These are phyloP conservation scores for Ophraella communa DNA, from an alignment of 2,888 invertebrate species.

Conservation along the genomic window DNA sequence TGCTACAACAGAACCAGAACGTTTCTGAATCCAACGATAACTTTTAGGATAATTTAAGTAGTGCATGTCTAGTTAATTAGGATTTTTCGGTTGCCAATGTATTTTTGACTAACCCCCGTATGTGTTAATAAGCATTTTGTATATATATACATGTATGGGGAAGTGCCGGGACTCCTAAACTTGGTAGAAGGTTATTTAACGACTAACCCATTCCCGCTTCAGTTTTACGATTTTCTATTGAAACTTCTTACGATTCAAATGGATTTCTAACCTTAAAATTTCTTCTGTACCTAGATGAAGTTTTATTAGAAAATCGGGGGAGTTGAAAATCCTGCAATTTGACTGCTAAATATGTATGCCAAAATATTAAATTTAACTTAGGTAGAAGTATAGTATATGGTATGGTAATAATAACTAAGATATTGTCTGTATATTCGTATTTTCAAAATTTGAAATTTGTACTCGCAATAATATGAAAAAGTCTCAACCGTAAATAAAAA, in stretches of 20 bases:
- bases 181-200: constrained; percentile 4
- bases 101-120: constrained; percentile 13
- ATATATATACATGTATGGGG: constrained; percentile 5
- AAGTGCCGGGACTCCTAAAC: constrained; percentile 7
- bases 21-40: constrained; percentile 29
- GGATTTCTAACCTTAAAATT: not conserved
- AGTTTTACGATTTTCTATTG: constrained; percentile 5
- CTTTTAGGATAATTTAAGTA: constrained; percentile 22
- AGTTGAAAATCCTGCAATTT: constrained; percentile 15
- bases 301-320: constrained; percentile 5
- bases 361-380: constrained; percentile 33
- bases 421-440: not conserved
- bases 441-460: constrained; percentile 6
- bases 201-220: not conserved
- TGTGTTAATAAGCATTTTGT: not conserved
- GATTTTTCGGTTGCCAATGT: constrained; percentile 14
- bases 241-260: not conserved
- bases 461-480: too few relatives aligned
- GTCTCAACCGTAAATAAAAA: too few relatives aligned
- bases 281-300: not conserved
- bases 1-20: constrained; percentile 46
- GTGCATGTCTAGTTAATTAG: constrained; percentile 29
- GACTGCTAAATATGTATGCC: constrained; percentile 35
- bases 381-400: constrained; percentile 28
- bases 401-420: constrained; percentile 12